Conservation (phyloP, 1,140 invertebrate species). For the Bombyx mandarina region DNA sequence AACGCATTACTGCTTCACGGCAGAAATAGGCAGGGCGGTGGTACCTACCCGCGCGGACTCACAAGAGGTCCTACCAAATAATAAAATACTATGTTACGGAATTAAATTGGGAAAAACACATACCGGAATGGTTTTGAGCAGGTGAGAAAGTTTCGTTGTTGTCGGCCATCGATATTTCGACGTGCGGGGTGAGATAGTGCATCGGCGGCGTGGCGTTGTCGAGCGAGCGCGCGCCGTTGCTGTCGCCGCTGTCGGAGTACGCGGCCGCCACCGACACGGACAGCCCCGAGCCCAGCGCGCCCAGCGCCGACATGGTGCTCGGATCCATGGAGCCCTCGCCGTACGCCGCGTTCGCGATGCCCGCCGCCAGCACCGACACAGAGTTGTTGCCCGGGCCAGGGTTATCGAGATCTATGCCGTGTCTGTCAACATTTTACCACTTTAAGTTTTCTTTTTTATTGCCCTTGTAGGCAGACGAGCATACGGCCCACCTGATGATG, state of each 20-base stretch:
- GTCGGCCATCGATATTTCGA: conserved; percentile 90
- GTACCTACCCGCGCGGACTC: too few species aligned
- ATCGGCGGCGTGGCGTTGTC: conserved; percentile 89
- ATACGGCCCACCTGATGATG: too few species aligned
- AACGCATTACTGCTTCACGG: too few species aligned
- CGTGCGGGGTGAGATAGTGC: conserved; percentile 90
- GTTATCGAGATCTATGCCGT: conserved; percentile 91
- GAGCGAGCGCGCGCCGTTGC: conserved; percentile 80
- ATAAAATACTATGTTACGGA: too few species aligned
- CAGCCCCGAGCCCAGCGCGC: conserved; percentile 68
- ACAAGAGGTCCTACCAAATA: not conserved
- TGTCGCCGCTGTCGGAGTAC: conserved; percentile 85
- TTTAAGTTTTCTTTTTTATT: too few species aligned
- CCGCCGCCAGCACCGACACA: conserved; percentile 75
- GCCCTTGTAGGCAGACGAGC: too few species aligned
- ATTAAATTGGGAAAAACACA: not conserved
- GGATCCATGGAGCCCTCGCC: conserved; percentile 71
- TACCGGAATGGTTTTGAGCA: conserved; percentile 56
- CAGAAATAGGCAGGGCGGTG: too few species aligned
- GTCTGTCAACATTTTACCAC: conserved; percentile 60
- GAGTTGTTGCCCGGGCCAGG: conserved; percentile 83
- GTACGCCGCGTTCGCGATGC: conserved; percentile 73
- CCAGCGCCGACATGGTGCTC: conserved; percentile 66
- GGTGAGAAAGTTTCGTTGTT: conserved; percentile 70
- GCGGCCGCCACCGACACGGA: conserved; percentile 75